Conservation (phyloP, 1,140 invertebrate genomes). For the Sitobion miscanthi region DNA sequence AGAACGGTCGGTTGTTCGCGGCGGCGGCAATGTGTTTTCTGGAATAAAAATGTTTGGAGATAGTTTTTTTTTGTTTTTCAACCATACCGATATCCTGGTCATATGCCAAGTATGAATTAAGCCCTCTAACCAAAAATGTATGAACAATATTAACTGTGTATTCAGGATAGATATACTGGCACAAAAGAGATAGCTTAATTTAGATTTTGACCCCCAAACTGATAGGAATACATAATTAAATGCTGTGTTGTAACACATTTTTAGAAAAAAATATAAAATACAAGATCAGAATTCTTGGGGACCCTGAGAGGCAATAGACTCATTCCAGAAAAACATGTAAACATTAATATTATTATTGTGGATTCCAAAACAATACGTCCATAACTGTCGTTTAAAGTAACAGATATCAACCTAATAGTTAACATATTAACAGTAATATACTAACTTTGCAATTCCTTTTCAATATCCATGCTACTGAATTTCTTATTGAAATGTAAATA, state of each 20-base stretch:
- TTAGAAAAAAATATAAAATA: not conserved
- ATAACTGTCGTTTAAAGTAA: slow-evolving; percentile 3
- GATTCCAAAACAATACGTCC: slow-evolving; percentile 9
- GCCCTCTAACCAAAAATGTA: slow-evolving; percentile 60
- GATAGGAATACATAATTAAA: slow-evolving; percentile 22
- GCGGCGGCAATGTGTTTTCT: no score
- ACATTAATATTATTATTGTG: not conserved
- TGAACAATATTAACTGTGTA: slow-evolving; percentile 59
- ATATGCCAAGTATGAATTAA: slow-evolving; percentile 60
- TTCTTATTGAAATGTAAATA: no score
- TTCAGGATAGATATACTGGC: no score
- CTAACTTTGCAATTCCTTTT: no score
- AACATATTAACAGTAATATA: no score
- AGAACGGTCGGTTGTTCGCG: no score
- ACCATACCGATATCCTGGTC: slow-evolving; percentile 44
- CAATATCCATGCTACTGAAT: no score
- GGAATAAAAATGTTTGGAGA: not conserved
- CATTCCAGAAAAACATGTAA: not conserved
- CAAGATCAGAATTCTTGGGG: slow-evolving; percentile 8
- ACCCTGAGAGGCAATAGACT: not conserved
- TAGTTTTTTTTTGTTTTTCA: slow-evolving; percentile 55
- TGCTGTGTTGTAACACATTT: not conserved
- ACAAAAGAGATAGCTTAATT: not conserved
- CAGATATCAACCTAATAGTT: no score
- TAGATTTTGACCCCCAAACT: slow-evolving; percentile 4